Percentiles rank a stretch among this genome's conserved stretches.
These are phyloP conservation scores for Lymantria dispar DNA, from an alignment of 2,888 invertebrate species.

Conservation along the genomic window DNA sequence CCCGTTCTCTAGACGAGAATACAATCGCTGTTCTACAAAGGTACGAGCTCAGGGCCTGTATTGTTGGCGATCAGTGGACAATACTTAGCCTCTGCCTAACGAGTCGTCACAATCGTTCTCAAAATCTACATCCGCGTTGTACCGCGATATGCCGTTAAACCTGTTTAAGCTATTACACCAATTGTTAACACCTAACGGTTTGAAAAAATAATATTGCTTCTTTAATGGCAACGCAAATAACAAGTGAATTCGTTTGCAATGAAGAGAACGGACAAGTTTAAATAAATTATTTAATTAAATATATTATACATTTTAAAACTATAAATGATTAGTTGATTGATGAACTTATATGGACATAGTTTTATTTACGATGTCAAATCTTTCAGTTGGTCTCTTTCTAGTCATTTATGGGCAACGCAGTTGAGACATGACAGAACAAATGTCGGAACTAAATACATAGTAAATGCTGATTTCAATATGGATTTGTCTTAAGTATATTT, in stretches of 20 bases:
- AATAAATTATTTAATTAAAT: background rate
- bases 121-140: slow-evolving; percentile 52
- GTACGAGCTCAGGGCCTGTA: slow-evolving; percentile 58
- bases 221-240: slow-evolving; percentile 4
- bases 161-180: slow-evolving; percentile 42
- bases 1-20: slow-evolving; percentile 50
- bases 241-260: background rate
- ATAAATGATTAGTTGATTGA: too few relatives aligned
- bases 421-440: too few relatives aligned
- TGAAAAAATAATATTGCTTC: slow-evolving; percentile 21
- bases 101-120: slow-evolving; percentile 43
- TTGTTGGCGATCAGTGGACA: slow-evolving; percentile 55
- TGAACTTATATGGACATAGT: too few relatives aligned
- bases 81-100: slow-evolving; percentile 38
- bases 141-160: slow-evolving; percentile 51
- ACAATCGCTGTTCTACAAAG: slow-evolving; percentile 57
- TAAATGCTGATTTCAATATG: too few relatives aligned
- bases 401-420: too few relatives aligned
- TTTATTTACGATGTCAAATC: too few relatives aligned
- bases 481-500: too few relatives aligned
- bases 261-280: background rate
- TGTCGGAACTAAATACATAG: too few relatives aligned
- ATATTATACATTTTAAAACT: too few relatives aligned
- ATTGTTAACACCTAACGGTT: slow-evolving; percentile 52
- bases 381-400: too few relatives aligned